Evolutionary conservation across 2,888 invertebrate genomes (phyloP).

Genomic region (Pristionchus exspectatus): DNA sequence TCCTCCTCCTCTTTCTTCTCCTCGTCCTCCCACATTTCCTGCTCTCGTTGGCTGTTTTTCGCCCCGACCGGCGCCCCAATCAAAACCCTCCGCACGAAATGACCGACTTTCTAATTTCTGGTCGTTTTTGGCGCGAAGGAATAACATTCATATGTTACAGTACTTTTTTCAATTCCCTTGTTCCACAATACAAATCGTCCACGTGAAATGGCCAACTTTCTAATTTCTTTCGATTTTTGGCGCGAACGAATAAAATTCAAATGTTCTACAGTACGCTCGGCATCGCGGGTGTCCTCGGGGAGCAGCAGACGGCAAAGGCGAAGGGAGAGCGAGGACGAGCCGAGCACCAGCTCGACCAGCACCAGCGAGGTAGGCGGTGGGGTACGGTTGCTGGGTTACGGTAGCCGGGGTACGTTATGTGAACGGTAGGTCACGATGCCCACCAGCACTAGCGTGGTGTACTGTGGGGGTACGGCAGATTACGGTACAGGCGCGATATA

Average conservation of each 20-base stretch:
- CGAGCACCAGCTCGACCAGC: constrained; percentile 33
- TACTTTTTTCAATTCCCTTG: not conserved
- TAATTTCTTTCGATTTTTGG: not conserved
- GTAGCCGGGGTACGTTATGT: not conserved
- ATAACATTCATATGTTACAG: not conserved
- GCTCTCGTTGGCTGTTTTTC: not conserved
- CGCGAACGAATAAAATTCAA: constrained; percentile 21
- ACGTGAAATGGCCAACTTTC: not conserved
- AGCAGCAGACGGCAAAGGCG: not conserved
- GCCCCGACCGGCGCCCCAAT: constrained; percentile 1
- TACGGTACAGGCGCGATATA: not conserved
- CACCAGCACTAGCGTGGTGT: not conserved
- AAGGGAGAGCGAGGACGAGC: constrained; percentile 30
- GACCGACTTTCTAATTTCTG: not conserved
- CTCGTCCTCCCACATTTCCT: not conserved
- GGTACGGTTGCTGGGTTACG: not conserved
- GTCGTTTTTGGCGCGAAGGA: constrained; percentile 14
- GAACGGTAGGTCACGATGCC: not conserved
- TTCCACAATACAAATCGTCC: not conserved
- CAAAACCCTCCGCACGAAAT: constrained; percentile 48
- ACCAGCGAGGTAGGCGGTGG: not conserved
- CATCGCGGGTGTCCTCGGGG: constrained; percentile 26
- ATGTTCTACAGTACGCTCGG: constrained; percentile 10
- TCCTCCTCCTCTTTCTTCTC: not conserved
- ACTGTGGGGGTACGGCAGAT: not conserved